Base-by-base conservation (phyloP, 1,140 invertebrate genomes). In the Formica selysi region DNA sequence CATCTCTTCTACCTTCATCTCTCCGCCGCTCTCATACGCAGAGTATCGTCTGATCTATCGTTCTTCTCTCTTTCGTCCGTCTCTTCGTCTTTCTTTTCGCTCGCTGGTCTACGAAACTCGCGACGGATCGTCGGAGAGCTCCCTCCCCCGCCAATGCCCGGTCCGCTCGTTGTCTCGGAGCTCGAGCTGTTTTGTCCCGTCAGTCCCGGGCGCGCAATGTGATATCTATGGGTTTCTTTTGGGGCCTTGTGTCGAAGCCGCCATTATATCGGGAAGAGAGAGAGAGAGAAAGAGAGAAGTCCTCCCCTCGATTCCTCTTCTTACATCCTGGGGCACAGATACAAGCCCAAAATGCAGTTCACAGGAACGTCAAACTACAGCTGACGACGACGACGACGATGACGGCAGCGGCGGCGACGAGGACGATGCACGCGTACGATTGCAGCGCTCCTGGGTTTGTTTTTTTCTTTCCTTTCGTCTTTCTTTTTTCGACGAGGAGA, bases 161-260 rank as follows among this genome's bases (percentile, higher is more conserved):
- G 38, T 1, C 54, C 38, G 68, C 54, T 93, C 92, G 94, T 95
- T 94, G 94, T 95, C 81, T 91, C 91, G 62, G 57, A 65, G 71
- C 54, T 70, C 88, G 87, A 80, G 90, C 87, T 93, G 94, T 94
- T 95, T 95, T 95, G 94, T 95, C 93, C 94, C 94, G 94, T 95
- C 94, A 94, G 94, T 95, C 93, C 92, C 87, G 88, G 26, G 74
- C 85, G 91, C 91, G 94, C 93, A 95, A 95, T 93, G 94, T 91
- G 94, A 95, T 95, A 95, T 95, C 94, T 92, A 93, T 92, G 92
- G 93, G 92, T 94, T 92, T 92, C 93, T 94, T 94, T 92, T 90
- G 86, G 88, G 91, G 90, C 87, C 91, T 91, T 91, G 87, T 91
- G 90, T 86, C 90, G 90, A 92, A 87, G 92, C 92, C 93, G 91